Evolutionary conservation across 1,140 invertebrate species (phyloP), one percentile per base, ranked within the genome.

Genomic region (Meloidogyne hapla): DNA sequence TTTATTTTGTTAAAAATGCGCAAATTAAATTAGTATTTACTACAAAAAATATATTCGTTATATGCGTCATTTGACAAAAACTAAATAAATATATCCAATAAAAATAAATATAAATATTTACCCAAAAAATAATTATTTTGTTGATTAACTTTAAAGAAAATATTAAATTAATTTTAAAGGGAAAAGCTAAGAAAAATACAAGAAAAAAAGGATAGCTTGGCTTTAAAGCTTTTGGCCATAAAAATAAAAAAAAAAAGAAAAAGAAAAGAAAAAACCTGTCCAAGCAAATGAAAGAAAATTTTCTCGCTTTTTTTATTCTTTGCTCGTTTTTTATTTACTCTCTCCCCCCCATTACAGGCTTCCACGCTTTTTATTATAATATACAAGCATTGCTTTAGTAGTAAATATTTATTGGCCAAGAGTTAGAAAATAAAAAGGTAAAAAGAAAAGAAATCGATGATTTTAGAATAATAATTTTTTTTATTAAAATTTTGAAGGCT

Each of bases 311-410:
- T 12, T 42, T 42, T 15, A 48, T 48, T 48, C 45, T 48, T 48
- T 48, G 45, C 48, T 56, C 48, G 48, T 56, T n/a, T 56, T 56
- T 56, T 56, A 56, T 56, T 56, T 56, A 56, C n/a, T 56, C 48
- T 56, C 18, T 48, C 15, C 15, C 15, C n/a, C 18, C n/a, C 18
- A 48, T 48, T 48, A 18, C n/a, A 56, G n/a, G 48, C 48, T 56
- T 56, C n/a, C 48, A 56, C 18, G 48, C 48, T 56, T 56, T 56
- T 56, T 5, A 15, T 45, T 15, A 15, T 15, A 42, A 42, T 12
- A 42, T n/a, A n/a, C 33, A 48, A 56, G n/a, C n/a, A 56, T 56
- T 56, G 48, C 48, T 56, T 56, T 56, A 56, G 4, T 18, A 18
- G 4, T 18, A 48, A 18, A 18, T 48, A 48, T 48, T 18, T 56